phyloP scores from a whole-genome alignment of 2,888 invertebrate species.

The Pachycephus smyrnensis region DNA sequence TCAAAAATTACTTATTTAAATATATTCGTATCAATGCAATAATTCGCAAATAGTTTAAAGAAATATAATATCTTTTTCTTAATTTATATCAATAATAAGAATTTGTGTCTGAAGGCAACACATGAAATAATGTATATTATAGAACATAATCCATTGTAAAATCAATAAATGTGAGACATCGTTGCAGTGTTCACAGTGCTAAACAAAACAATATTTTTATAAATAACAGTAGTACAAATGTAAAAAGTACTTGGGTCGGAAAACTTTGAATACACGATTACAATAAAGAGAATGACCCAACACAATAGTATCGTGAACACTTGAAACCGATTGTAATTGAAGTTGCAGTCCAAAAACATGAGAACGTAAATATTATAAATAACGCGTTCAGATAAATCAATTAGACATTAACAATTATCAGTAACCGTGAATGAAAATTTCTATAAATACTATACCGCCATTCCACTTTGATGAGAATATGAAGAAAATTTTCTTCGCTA shows the following conservation, averaged over 20 bases:
- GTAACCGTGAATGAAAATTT: neutral
- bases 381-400: neutral
- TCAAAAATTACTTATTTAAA: neutral
- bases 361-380: neutral
- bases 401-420: neutral
- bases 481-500: neutral
- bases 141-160: neutral
- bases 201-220: neutral
- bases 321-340: neutral
- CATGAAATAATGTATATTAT: neutral
- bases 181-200: neutral
- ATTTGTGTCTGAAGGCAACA: neutral
- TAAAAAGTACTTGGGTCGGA: neutral
- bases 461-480: neutral
- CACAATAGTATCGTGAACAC: neutral
- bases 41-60: neutral
- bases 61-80: neutral
- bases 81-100: neutral
- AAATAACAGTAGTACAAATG: neutral
- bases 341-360: neutral
- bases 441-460: neutral
- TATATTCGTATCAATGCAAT: neutral
- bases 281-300: neutral
- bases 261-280: neutral
- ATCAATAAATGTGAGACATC: neutral